Evolutionary conservation across 2,797 vertebrate species (phyloP).

Genomic region (Hozukius guyotensis): DNA sequence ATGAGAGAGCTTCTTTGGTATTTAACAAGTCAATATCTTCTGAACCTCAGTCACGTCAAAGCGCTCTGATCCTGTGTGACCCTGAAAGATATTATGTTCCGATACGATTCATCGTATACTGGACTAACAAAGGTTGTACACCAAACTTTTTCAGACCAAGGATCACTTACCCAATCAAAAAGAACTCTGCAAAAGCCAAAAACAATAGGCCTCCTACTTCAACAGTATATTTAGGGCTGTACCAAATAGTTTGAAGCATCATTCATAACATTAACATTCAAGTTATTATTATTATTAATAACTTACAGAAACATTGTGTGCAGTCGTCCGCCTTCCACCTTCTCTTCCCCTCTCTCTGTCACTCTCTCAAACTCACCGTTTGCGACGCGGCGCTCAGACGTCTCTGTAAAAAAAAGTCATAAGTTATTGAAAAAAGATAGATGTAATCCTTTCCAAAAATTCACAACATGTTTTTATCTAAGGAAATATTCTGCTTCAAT

Average conservation of each 20-base stretch:
- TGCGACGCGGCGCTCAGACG: not conserved
- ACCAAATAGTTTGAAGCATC: not conserved
- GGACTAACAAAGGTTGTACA: not conserved
- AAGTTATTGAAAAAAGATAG: not conserved
- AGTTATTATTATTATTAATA: not conserved
- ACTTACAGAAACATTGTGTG: not conserved
- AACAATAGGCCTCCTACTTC: no score
- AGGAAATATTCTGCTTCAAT: not conserved
- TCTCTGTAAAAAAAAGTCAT: not conserved
- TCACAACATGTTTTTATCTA: not conserved
- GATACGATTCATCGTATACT: not conserved
- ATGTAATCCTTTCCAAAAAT: not conserved
- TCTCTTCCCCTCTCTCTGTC: not conserved
- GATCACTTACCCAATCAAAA: not conserved
- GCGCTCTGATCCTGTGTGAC: constrained; percentile 18
- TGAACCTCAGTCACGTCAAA: constrained; percentile 8
- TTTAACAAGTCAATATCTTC: constrained; percentile 37
- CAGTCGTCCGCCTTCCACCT: no score
- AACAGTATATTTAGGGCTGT: not conserved
- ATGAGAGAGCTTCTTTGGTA: constrained; percentile 26
- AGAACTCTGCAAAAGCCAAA: no score
- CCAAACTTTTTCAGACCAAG: not conserved
- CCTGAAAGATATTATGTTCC: constrained; percentile 36
- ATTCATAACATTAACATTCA: not conserved
- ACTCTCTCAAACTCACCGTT: not conserved